Evolutionary conservation across 2,888 invertebrate species (phyloP).

Genomic region (Mesochorus sp.): DNA sequence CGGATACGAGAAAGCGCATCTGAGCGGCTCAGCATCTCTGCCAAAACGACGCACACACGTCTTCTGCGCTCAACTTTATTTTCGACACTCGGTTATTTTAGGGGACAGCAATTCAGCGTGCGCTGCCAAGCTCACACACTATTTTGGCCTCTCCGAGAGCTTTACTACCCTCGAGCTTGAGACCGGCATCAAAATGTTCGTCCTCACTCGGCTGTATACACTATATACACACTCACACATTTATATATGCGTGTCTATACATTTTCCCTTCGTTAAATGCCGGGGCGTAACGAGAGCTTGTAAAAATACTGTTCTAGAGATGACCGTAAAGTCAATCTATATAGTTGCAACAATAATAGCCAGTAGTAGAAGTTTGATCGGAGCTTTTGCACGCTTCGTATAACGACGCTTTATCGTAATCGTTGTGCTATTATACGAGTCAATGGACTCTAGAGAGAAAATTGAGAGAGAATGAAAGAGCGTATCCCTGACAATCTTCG

Average conservation of each 20-base stretch:
- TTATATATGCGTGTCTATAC: not conserved
- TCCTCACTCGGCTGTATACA: not conserved
- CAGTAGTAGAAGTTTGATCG: too few species aligned
- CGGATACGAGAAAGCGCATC: not conserved
- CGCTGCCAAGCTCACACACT: conserved; percentile 47
- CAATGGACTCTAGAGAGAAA: conserved; percentile 32
- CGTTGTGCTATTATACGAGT: conserved; percentile 19
- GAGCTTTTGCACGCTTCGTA: not conserved
- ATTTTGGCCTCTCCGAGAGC: conserved; percentile 6
- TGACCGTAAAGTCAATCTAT: not conserved
- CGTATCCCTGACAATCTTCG: not conserved
- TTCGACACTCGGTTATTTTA: conserved; percentile 55
- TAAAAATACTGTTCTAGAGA: conserved; percentile 6
- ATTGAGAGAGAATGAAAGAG: not conserved
- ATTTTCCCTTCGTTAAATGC: conserved; percentile 32
- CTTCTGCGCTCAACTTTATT: conserved; percentile 39
- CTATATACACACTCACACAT: not conserved
- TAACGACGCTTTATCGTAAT: conserved; percentile 17
- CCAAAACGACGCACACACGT: not conserved
- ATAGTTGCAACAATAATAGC: not conserved
- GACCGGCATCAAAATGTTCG: conserved; percentile 13
- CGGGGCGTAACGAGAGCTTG: conserved; percentile 33
- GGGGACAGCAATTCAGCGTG: conserved; percentile 41
- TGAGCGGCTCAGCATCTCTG: conserved; percentile 1
- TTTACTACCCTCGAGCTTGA: not conserved